Evolutionary conservation across 1,140 invertebrate genomes (phyloP).

Genomic region (Doryteuthis pealeii): DNA sequence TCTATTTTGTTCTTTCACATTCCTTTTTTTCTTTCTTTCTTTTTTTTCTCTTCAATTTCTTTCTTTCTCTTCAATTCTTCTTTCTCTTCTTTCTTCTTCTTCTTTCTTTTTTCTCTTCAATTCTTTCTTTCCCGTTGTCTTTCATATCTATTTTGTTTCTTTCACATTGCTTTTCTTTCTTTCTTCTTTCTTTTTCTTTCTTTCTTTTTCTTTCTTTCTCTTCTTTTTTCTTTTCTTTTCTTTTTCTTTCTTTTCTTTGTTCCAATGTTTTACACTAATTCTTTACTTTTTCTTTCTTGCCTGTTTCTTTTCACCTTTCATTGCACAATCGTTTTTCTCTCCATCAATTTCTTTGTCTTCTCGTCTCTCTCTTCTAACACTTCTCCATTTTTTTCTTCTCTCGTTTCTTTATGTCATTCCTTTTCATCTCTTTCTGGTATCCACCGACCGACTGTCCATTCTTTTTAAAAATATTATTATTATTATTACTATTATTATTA

Average conservation of each 20-base stretch:
- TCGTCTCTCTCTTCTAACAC: not conserved
- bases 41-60: no score
- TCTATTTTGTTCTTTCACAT: no score
- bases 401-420: not conserved
- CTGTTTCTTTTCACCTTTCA: not conserved
- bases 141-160: not conserved
- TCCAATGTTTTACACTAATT: not conserved
- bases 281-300: not conserved
- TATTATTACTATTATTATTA: no score
- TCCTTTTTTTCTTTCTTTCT: no score
- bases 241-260: not conserved
- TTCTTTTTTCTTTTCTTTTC: not conserved
- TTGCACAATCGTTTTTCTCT: no score
- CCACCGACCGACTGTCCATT: no score
- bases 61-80: no score
- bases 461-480: no score
- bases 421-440: no score
- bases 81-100: no score
- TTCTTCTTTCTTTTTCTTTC: not conserved
- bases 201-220: not conserved
- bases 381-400: not conserved
- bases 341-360: not conserved
- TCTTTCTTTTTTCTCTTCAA: not conserved
- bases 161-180: not conserved
- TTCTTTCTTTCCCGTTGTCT: not conserved